Conservation (phyloP, 2,888 invertebrate genomes). For the Andrena fulva region DNA sequence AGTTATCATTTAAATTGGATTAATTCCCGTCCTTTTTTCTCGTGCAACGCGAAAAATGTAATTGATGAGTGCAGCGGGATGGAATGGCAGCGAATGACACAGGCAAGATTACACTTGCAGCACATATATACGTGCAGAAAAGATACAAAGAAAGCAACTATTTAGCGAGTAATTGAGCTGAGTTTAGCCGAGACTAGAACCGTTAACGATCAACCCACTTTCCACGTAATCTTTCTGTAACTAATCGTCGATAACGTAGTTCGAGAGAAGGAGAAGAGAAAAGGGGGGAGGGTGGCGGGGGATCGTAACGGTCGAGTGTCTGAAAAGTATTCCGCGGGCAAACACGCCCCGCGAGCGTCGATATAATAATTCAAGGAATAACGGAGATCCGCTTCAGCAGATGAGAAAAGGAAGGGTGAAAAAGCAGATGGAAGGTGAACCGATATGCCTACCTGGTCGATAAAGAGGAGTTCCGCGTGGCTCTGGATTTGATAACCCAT, state of each 20-base stretch:
- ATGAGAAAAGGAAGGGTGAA: slow-evolving; percentile 6
- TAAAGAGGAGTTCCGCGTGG: slow-evolving; percentile 94
- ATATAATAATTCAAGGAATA: slow-evolving; percentile 19
- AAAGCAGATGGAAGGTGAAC: not conserved
- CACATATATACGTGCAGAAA: not conserved
- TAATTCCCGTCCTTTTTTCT: slow-evolving; percentile 67
- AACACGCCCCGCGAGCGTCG: not conserved
- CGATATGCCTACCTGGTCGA: slow-evolving; percentile 87
- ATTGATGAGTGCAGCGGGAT: slow-evolving; percentile 60
- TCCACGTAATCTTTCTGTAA: slow-evolving; percentile 2
- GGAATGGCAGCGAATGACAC: slow-evolving; percentile 48
- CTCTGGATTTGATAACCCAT: slow-evolving; percentile 94
- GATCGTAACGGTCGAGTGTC: not conserved
- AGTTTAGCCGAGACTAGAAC: slow-evolving; percentile 5
- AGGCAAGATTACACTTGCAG: slow-evolving; percentile 1
- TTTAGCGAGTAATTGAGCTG: not conserved
- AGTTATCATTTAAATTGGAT: slow-evolving; percentile 76
- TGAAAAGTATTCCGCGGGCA: not conserved
- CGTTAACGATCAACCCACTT: slow-evolving; percentile 24
- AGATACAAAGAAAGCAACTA: not conserved
- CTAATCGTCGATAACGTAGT: slow-evolving; percentile 22
- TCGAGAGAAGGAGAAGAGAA: not conserved
- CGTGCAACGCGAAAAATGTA: slow-evolving; percentile 60
- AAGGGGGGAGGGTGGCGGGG: too few relatives aligned
- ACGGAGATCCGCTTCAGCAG: slow-evolving; percentile 20